Evolutionary conservation across 2,113 vertebrate genomes (phyloP).

Genomic region (Peromyscus californicus): DNA sequence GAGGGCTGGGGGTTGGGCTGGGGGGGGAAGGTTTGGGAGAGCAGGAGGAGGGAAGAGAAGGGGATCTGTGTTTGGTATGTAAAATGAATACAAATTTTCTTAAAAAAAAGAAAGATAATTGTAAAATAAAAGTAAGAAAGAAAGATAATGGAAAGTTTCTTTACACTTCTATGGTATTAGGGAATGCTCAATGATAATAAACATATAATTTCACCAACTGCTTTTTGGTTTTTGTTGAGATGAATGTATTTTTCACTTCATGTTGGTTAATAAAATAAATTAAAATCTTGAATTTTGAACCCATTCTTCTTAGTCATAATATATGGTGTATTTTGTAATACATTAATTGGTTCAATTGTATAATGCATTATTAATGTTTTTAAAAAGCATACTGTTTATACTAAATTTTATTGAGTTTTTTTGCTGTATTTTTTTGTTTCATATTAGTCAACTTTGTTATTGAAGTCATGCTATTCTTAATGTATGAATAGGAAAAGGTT

Average conservation of each 20-base stretch:
- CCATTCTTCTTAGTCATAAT: background rate
- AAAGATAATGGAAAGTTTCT: background rate
- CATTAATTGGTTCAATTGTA: background rate
- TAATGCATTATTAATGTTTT: background rate
- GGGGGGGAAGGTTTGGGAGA: no score
- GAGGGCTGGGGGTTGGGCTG: no score
- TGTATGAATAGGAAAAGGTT: no score
- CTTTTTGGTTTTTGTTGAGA: background rate
- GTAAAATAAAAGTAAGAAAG: no score
- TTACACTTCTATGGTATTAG: background rate
- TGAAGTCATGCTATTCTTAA: background rate
- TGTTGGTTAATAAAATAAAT: background rate
- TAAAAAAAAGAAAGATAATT: no score
- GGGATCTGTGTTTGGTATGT: no score
- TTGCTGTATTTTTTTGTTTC: background rate
- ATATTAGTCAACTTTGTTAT: background rate
- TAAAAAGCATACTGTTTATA: background rate
- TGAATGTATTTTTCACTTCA: background rate
- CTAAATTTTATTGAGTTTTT: background rate
- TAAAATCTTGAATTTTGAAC: background rate
- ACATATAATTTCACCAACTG: background rate
- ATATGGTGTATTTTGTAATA: background rate
- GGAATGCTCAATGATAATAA: background rate
- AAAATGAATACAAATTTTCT: no score
- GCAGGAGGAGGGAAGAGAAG: no score